A percentile compares a stretch with the other conserved stretches of the same genome.
Evolutionary conservation across 2,113 vertebrate genomes (phyloP).

Genomic region (Ahaetulla prasina): DNA sequence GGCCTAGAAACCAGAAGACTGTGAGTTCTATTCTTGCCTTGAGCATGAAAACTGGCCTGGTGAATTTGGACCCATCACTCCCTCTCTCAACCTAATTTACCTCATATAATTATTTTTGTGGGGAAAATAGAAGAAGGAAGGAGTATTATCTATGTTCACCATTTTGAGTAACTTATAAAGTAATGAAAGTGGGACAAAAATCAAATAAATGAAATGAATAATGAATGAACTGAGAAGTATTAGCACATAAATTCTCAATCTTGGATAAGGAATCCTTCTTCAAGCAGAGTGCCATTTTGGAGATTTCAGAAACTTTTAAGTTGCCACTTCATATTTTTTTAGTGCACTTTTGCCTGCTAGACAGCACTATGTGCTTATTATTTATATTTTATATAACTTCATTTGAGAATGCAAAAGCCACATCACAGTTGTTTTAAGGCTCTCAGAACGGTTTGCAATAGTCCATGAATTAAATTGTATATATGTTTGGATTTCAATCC

Average conservation of each 20-base stretch:
- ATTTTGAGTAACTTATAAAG: too few species aligned
- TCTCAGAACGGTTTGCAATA: background rate
- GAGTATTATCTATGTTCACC: too few species aligned
- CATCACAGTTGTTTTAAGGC: background rate
- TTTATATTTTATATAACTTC: background rate
- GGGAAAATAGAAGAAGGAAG: too few species aligned
- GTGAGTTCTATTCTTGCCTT: too few species aligned
- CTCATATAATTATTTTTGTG: too few species aligned
- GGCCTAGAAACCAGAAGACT: too few species aligned
- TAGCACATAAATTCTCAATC: background rate
- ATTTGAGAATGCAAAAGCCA: background rate
- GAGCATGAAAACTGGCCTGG: too few species aligned
- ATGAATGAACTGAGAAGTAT: background rate
- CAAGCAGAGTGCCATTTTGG: background rate
- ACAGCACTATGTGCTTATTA: background rate
- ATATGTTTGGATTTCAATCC: background rate
- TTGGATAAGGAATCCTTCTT: background rate
- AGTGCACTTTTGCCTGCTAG: background rate
- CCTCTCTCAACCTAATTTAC: too few species aligned
- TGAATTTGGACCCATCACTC: too few species aligned
- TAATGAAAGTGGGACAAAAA: background rate
- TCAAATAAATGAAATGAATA: background rate
- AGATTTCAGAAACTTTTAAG: background rate
- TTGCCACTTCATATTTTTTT: background rate
- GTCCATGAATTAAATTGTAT: background rate